These are phyloP conservation scores for Drosophila albomicans DNA, from an alignment of 1,140 invertebrate genomes.

Conservation along the genomic window DNA sequence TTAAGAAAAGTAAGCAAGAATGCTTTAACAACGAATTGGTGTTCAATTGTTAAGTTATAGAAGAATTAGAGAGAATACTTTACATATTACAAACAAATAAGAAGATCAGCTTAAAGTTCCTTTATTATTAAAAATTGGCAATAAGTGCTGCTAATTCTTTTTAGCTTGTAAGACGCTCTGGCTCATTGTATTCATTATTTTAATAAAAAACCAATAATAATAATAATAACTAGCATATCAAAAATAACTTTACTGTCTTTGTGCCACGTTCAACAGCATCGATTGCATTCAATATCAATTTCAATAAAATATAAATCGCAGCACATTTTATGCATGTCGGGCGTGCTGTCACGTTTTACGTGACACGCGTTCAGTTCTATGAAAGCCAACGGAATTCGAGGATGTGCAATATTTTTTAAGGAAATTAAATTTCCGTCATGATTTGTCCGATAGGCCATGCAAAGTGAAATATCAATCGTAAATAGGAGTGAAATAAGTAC, in stretches of 20 bases:
- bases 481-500: neutral
- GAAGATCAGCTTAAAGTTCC: too few relatives aligned
- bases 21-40: neutral
- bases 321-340: neutral
- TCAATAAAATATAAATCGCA: conserved; percentile 1
- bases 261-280: neutral
- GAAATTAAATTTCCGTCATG: conserved; percentile 20
- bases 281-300: neutral
- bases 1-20: neutral
- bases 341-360: neutral
- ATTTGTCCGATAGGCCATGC: conserved; percentile 4
- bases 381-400: neutral
- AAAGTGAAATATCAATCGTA: conserved; percentile 2
- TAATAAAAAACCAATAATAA: too few relatives aligned
- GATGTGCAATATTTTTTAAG: conserved; percentile 9
- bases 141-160: too few relatives aligned
- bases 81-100: too few relatives aligned
- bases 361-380: neutral
- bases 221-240: too few relatives aligned
- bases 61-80: too few relatives aligned
- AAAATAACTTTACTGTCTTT: too few relatives aligned
- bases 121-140: too few relatives aligned
- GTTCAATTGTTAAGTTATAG: neutral
- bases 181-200: too few relatives aligned
- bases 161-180: too few relatives aligned